phyloP scores from a whole-genome alignment of 2,797 vertebrate genomes.

The Esox lucius region DNA sequence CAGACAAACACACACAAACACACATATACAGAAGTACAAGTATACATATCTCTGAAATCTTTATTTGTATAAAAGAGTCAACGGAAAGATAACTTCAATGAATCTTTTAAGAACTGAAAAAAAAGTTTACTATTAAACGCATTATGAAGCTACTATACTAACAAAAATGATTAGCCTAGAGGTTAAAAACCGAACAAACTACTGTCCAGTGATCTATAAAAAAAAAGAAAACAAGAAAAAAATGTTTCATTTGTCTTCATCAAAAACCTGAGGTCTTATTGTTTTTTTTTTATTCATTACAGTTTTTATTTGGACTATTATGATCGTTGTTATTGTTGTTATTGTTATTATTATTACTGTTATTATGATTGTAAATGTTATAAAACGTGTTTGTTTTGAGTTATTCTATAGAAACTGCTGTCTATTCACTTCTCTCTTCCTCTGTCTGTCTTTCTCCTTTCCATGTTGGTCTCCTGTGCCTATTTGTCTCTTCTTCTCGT shows the following conservation, averaged over 20 bases:
- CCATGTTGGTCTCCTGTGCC: conserved; percentile 65
- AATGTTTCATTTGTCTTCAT: conserved; percentile 76
- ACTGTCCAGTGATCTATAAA: conserved; percentile 83
- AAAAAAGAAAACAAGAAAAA: conserved; percentile 62
- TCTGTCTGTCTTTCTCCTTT: conserved; percentile 52
- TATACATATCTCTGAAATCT: conserved; percentile 79
- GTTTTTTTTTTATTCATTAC: conserved; percentile 73
- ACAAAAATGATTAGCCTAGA: conserved; percentile 83
- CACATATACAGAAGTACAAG: conserved; percentile 41
- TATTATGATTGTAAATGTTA: conserved; percentile 76
- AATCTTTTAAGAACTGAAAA: conserved; percentile 71
- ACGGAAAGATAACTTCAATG: conserved; percentile 75
- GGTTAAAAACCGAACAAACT: conserved; percentile 76
- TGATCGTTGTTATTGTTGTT: conserved; percentile 81
- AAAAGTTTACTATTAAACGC: conserved; percentile 77
- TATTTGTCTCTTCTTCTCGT: conserved; percentile 63
- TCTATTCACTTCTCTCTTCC: conserved; percentile 60
- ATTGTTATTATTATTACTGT: conserved; percentile 69
- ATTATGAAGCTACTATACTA: conserved; percentile 81
- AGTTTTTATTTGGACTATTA: conserved; percentile 77
- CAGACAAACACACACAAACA: conserved; percentile 59
- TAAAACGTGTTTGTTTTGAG: conserved; percentile 72
- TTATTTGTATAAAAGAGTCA: conserved; percentile 82
- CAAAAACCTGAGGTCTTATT: conserved; percentile 77
- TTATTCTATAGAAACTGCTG: conserved; percentile 70